These are phyloP conservation scores for Peromyscus eremicus DNA, from an alignment of 2,797 vertebrate species.

Conservation along the genomic window DNA sequence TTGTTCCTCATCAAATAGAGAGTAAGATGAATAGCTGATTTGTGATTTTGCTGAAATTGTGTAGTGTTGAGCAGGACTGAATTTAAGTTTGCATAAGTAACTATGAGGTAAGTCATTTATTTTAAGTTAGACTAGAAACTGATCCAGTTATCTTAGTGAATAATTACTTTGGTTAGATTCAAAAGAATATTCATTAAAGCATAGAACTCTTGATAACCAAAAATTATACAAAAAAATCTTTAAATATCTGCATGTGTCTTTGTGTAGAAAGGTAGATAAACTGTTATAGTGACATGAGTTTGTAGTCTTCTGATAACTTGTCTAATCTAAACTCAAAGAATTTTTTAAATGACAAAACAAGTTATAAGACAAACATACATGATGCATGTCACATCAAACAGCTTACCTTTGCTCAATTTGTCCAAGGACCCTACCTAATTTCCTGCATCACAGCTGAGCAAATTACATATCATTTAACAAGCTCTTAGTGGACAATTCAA, in stretches of 20 bases:
- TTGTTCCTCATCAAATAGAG: too few relatives aligned
- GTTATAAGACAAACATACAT: background rate
- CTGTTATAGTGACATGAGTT: background rate
- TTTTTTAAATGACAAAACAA: background rate
- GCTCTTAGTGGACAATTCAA: background rate
- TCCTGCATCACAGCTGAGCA: background rate
- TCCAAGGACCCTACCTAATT: background rate
- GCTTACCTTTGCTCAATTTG: background rate
- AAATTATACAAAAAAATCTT: background rate
- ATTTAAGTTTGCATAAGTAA: too few relatives aligned
- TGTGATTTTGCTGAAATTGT: too few relatives aligned
- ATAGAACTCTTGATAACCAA: background rate
- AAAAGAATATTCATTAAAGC: too few relatives aligned
- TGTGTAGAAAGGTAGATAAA: background rate
- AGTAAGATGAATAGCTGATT: too few relatives aligned
- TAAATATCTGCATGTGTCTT: background rate
- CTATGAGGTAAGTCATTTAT: too few relatives aligned
- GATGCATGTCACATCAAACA: background rate
- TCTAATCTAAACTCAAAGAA: slow-evolving; percentile 3
- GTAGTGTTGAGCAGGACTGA: too few relatives aligned
- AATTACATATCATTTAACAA: background rate
- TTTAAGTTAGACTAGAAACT: too few relatives aligned
- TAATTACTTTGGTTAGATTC: too few relatives aligned
- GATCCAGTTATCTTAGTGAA: too few relatives aligned
- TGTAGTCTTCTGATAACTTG: background rate